A percentile compares a stretch with the other conserved stretches of the same genome.
Conservation (phyloP, 1,140 invertebrate genomes). For the Manduca sexta region DNA sequence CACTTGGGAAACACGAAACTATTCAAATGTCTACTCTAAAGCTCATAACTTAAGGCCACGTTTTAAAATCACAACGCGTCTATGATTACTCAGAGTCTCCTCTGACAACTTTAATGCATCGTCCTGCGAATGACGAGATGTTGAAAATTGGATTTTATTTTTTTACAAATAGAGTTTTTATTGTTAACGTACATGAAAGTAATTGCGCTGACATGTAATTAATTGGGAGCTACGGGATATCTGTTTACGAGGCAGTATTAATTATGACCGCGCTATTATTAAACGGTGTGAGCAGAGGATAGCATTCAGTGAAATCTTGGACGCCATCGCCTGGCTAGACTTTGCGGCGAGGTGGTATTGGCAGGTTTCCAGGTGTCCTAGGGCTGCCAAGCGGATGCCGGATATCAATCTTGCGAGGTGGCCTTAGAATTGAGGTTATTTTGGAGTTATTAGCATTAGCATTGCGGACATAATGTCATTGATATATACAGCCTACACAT, state of each 20-base stretch:
- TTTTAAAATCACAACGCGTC: slow-evolving; percentile 4
- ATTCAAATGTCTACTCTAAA: slow-evolving; percentile 18
- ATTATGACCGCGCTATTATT: no score
- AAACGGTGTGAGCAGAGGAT: no score
- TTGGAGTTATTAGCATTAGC: no score
- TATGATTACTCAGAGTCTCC: neutral
- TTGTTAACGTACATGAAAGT: neutral
- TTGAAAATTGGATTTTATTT: slow-evolving; percentile 2
- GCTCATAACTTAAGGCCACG: neutral
- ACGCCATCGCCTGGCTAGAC: no score
- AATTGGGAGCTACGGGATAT: slow-evolving; percentile 28
- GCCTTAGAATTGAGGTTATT: no score
- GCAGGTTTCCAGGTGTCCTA: no score
- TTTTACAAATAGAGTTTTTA: slow-evolving; percentile 4
- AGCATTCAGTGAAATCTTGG: no score
- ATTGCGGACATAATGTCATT: no score
- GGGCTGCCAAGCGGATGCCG: no score
- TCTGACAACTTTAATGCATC: neutral
- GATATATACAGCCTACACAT: no score
- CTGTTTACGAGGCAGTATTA: neutral
- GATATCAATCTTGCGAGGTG: no score
- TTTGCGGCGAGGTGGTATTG: no score
- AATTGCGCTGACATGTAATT: slow-evolving; percentile 19
- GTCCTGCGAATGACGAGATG: neutral
- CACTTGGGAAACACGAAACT: neutral